A percentile compares a stretch with the other conserved stretches of the same genome.
phyloP scores from a whole-genome alignment of 2,113 vertebrate genomes.

The Pollimyrus isidori region DNA sequence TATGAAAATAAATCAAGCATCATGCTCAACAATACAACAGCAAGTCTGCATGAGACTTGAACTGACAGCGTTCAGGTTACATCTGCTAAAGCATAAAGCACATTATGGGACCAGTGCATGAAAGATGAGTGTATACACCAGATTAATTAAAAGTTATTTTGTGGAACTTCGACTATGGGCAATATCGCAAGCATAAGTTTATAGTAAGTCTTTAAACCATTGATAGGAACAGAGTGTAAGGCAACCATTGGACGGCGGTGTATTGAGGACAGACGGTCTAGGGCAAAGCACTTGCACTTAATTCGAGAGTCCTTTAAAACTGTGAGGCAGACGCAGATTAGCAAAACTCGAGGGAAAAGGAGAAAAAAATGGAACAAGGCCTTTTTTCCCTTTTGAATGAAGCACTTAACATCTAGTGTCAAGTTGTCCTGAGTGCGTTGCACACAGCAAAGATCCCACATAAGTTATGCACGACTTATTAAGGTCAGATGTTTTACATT shows the following conservation, averaged over 20 bases:
- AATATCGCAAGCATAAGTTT: background rate
- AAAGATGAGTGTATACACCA: background rate
- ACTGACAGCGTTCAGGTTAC: background rate
- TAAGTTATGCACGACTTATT: background rate
- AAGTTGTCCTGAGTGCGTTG: background rate
- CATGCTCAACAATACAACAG: background rate
- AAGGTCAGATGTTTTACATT: background rate
- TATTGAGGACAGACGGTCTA: constrained; percentile 3
- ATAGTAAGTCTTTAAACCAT: background rate
- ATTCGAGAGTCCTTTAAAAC: constrained; percentile 21
- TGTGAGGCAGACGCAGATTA: constrained; percentile 7
- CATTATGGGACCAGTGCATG: background rate
- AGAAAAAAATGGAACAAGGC: background rate
- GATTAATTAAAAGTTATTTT: background rate
- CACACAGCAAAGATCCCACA: background rate
- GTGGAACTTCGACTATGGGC: background rate
- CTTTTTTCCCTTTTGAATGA: background rate
- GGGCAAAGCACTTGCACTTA: constrained; percentile 14
- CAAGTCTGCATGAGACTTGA: background rate
- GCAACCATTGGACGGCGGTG: background rate
- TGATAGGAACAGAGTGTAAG: background rate
- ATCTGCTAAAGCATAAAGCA: background rate
- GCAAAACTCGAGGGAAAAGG: background rate
- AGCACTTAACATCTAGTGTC: constrained; percentile 16
- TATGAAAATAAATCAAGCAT: background rate